phyloP scores from a whole-genome alignment of 2,113 vertebrate species.

The Thamnaconus septentrionalis region DNA sequence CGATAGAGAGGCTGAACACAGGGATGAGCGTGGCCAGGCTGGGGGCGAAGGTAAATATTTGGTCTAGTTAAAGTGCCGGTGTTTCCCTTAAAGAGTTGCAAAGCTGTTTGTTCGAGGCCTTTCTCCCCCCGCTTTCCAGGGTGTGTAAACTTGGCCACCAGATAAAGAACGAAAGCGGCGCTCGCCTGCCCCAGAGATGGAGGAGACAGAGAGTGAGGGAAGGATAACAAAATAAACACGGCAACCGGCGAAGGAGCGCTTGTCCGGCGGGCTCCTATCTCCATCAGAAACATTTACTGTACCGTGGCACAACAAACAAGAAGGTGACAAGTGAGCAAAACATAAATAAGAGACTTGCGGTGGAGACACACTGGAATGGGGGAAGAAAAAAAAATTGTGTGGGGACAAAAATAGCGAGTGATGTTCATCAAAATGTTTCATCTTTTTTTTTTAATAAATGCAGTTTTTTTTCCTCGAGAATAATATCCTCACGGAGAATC shows the following conservation, averaged over 20 bases:
- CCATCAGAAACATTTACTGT: constrained; percentile 73
- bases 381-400: constrained; percentile 2
- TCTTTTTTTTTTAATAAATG: constrained; percentile 6
- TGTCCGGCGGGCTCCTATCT: constrained; percentile 57
- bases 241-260: constrained; percentile 46
- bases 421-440: background rate
- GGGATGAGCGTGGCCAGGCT: constrained; percentile 60
- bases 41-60: constrained; percentile 81
- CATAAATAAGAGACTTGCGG: constrained; percentile 40
- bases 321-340: constrained; percentile 65
- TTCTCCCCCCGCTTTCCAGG: constrained; percentile 47
- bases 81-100: constrained; percentile 77
- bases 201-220: constrained; percentile 53
- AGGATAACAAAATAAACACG: constrained; percentile 72
- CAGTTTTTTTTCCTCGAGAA: background rate
- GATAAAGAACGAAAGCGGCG: constrained; percentile 66
- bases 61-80: constrained; percentile 69
- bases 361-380: background rate
- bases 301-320: constrained; percentile 77
- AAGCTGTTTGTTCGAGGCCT: constrained; percentile 78
- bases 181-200: constrained; percentile 42
- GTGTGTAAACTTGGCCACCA: constrained; percentile 81
- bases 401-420: constrained; percentile 15
- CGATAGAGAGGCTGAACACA: constrained; percentile 43
- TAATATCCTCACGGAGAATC: background rate